phyloP scores from a whole-genome alignment of 2,888 invertebrate species.

The Athripsodes cinereus region DNA sequence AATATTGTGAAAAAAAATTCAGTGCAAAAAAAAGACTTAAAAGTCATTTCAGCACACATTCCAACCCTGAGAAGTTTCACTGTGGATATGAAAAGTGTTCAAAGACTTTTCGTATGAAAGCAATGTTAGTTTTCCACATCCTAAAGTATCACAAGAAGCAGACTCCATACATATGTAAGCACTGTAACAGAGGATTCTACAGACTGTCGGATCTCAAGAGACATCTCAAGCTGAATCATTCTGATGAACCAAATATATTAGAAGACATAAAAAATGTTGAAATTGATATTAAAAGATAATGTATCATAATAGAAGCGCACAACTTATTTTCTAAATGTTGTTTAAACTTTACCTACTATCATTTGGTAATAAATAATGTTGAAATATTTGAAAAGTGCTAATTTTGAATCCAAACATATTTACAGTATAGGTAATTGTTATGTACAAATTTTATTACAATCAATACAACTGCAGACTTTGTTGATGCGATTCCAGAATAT shows the following conservation, averaged over 20 bases:
- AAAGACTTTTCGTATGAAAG: constrained; percentile 41
- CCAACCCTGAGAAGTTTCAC: constrained; percentile 41
- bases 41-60: constrained; percentile 43
- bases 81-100: constrained; percentile 43
- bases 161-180: constrained; percentile 42
- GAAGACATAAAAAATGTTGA: background rate
- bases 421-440: no score
- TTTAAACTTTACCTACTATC: no score
- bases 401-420: no score
- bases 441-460: no score
- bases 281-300: no score
- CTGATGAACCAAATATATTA: background rate
- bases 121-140: constrained; percentile 45
- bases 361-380: no score
- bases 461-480: no score
- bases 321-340: no score
- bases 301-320: no score
- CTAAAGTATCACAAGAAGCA: constrained; percentile 45
- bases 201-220: constrained; percentile 42
- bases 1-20: constrained; percentile 39
- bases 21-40: constrained; percentile 38
- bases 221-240: constrained; percentile 30
- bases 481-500: no score
- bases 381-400: no score
- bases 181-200: constrained; percentile 43